Percentiles rank a stretch among this genome's conserved stretches.
phyloP scores from a whole-genome alignment of 2,113 vertebrate species.

The Phylloscopus trochiloides region DNA sequence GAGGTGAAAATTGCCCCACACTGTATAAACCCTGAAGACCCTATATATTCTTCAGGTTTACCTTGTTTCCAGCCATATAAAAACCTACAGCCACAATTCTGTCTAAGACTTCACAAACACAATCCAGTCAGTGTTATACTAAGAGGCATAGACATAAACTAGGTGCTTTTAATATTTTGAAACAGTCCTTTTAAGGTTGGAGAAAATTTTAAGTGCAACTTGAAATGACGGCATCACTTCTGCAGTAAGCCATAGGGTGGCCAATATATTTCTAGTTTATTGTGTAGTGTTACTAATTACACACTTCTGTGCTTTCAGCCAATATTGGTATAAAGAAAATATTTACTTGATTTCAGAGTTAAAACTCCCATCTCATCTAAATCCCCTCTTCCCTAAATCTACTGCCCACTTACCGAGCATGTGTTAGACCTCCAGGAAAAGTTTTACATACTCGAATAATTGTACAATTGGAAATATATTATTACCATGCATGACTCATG shows the following conservation, averaged over 20 bases:
- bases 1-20: not conserved
- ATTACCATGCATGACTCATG: conserved; percentile 21
- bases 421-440: conserved; percentile 24
- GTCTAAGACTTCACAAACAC: not conserved
- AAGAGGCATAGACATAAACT: not conserved
- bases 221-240: not conserved
- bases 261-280: not conserved
- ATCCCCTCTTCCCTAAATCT: not conserved
- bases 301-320: not conserved
- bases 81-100: not conserved
- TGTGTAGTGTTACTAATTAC: not conserved
- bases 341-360: conserved; percentile 23
- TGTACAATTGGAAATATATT: conserved; percentile 48
- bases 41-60: conserved; percentile 32
- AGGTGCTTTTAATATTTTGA: conserved; percentile 4
- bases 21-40: conserved; percentile 28
- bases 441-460: not conserved
- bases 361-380: conserved; percentile 5
- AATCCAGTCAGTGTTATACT: not conserved
- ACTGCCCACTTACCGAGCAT: not conserved
- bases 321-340: not conserved
- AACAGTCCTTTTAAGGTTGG: not conserved
- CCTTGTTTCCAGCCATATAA: conserved; percentile 29
- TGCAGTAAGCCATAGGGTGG: not conserved
- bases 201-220: not conserved